phyloP scores from a whole-genome alignment of 2,888 invertebrate genomes.

The Leptinotarsa rubiginosa region DNA sequence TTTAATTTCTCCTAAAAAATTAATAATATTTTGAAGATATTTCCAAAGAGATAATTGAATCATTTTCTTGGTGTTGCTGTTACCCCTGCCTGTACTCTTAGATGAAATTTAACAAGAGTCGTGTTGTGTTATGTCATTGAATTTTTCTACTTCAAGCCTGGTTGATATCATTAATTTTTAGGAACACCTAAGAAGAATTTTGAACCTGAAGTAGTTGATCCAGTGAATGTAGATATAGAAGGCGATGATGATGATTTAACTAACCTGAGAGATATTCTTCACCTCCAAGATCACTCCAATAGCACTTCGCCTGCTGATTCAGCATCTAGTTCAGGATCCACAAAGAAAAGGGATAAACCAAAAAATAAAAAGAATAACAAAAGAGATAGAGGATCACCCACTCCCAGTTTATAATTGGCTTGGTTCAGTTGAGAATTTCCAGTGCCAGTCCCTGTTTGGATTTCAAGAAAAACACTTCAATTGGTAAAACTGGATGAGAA shows the following conservation, averaged over 20 bases:
- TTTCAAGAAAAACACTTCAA: no score
- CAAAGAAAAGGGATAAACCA: conserved; percentile 58
- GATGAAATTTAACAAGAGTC: no score
- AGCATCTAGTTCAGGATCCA: conserved; percentile 57
- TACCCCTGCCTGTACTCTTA: no score
- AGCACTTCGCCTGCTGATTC: conserved; percentile 62
- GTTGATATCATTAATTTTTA: conserved; percentile 38
- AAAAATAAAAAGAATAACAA: conserved; percentile 59
- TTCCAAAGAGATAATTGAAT: no score
- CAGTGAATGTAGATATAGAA: conserved; percentile 61
- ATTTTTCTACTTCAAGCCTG: no score
- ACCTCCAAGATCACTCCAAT: conserved; percentile 61
- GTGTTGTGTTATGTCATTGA: no score
- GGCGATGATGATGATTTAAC: conserved; percentile 62
- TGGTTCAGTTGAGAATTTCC: conserved; percentile 39
- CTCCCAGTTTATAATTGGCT: conserved; percentile 54
- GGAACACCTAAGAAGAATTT: conserved; percentile 60
- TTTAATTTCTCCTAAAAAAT: no score
- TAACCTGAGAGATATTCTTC: conserved; percentile 59
- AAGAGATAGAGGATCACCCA: conserved; percentile 59
- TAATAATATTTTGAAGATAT: no score
- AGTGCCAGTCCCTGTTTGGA: no score
- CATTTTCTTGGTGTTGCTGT: no score
- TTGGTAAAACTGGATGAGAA: no score
- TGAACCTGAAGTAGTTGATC: conserved; percentile 54